Conservation (phyloP, 1,140 invertebrate genomes). For the Phocides pigmalion region DNA sequence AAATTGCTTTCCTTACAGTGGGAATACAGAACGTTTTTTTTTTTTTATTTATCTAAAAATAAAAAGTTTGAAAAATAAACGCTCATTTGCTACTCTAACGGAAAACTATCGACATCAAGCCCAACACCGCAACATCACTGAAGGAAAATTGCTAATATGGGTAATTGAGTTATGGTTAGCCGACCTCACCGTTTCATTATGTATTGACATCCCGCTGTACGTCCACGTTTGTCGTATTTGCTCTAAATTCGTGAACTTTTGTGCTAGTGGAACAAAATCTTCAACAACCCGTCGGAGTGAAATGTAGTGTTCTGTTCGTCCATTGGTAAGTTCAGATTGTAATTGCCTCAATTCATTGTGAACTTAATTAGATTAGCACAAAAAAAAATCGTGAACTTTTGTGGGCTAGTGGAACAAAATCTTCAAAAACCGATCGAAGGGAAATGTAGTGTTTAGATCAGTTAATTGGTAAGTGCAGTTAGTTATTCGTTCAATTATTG, state of each 20-base stretch:
- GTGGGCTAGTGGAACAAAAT: conserved; percentile 10
- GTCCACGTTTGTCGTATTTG: conserved; percentile 40
- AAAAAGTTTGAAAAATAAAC: too few species aligned
- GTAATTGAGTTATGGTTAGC: conserved; percentile 77
- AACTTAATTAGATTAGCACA: too few species aligned
- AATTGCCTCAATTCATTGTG: conserved; percentile 21
- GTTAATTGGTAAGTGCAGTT: conserved; percentile 6
- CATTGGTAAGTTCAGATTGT: conserved; percentile 14
- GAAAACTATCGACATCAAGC: conserved; percentile 40
- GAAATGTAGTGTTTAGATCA: conserved; percentile 21
- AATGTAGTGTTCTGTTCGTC: conserved; percentile 14
- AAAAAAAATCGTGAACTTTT: too few species aligned
- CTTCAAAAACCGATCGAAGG: neutral
- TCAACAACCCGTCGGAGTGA: neutral
- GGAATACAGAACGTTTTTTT: too few species aligned
- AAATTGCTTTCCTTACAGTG: too few species aligned
- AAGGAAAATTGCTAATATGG: conserved; percentile 73
- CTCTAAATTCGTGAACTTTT: conserved; percentile 15
- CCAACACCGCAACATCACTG: conserved; percentile 49
- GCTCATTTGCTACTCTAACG: too few species aligned
- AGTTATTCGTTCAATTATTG: conserved; percentile 21
- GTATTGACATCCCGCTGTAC: conserved; percentile 46
- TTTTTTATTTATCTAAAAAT: too few species aligned
- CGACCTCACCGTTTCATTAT: conserved; percentile 70
- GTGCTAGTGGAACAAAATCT: conserved; percentile 10